Conservation (phyloP, 2,113 vertebrate species). For the Athene cunicularia region DNA sequence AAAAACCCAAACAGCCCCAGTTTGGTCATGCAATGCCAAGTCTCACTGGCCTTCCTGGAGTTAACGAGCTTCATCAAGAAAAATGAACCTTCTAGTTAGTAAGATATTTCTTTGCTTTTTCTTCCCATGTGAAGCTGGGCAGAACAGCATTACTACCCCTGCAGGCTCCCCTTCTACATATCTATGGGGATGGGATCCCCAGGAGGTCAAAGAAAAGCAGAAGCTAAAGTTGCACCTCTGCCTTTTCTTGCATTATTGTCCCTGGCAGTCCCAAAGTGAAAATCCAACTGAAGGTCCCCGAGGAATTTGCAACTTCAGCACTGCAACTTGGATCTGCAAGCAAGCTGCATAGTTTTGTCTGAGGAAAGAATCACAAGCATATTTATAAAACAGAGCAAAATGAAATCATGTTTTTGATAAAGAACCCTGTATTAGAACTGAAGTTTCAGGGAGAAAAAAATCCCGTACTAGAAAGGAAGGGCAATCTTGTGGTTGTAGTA, state of each 20-base stretch:
- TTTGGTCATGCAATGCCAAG: background rate
- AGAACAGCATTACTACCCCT: background rate
- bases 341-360: background rate
- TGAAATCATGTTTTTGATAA: background rate
- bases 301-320: background rate
- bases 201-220: background rate
- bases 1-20: background rate
- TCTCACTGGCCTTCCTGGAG: background rate
- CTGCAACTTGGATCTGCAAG: accelerated
- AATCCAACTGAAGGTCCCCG: background rate
- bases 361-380: background rate
- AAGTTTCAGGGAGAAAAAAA: background rate
- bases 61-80: background rate
- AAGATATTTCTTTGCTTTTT: background rate
- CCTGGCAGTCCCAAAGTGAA: background rate
- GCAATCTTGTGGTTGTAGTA: background rate
- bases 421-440: background rate
- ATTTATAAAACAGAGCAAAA: background rate
- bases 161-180: background rate
- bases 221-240: background rate
- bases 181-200: background rate
- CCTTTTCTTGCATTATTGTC: background rate
- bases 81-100: background rate
- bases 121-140: background rate
- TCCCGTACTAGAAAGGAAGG: background rate